Evolutionary conservation across 2,888 invertebrate genomes (phyloP).

Genomic region (Hirtodrosophila confusa): DNA sequence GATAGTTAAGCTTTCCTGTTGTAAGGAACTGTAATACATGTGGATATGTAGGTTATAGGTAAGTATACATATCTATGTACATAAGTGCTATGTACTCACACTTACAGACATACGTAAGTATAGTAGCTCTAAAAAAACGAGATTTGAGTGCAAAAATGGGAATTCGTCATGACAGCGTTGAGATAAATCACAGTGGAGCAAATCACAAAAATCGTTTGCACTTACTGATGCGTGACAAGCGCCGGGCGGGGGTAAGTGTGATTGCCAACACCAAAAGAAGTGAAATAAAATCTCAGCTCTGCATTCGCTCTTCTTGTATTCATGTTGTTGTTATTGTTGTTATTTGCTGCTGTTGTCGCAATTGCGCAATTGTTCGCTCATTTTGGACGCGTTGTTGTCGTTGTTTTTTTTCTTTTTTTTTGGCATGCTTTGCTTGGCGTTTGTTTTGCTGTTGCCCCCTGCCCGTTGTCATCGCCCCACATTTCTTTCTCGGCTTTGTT

Average conservation of each 20-base stretch:
- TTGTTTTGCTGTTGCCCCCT: constrained; percentile 17
- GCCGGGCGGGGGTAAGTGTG: constrained; percentile 5
- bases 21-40: no score
- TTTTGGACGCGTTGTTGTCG: constrained; percentile 51
- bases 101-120: no score
- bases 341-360: constrained; percentile 54
- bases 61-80: no score
- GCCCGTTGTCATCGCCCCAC: constrained; percentile 19
- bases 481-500: constrained; percentile 27
- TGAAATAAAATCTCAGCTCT: constrained; percentile 32
- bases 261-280: constrained; percentile 28
- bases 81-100: no score
- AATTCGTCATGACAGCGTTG: constrained; percentile 1
- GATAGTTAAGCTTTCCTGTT: no score
- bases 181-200: constrained; percentile 28
- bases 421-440: constrained; percentile 45
- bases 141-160: background rate
- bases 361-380: constrained; percentile 78
- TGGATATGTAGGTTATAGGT: no score
- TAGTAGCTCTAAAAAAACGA: no score
- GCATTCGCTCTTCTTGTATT: constrained; percentile 34
- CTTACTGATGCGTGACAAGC: constrained; percentile 30
- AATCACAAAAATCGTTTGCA: constrained; percentile 26
- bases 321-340: constrained; percentile 44
- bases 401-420: constrained; percentile 36